These are phyloP conservation scores for Ariopsis seemanni DNA, from an alignment of 2,113 vertebrate genomes.

Conservation along the genomic window DNA sequence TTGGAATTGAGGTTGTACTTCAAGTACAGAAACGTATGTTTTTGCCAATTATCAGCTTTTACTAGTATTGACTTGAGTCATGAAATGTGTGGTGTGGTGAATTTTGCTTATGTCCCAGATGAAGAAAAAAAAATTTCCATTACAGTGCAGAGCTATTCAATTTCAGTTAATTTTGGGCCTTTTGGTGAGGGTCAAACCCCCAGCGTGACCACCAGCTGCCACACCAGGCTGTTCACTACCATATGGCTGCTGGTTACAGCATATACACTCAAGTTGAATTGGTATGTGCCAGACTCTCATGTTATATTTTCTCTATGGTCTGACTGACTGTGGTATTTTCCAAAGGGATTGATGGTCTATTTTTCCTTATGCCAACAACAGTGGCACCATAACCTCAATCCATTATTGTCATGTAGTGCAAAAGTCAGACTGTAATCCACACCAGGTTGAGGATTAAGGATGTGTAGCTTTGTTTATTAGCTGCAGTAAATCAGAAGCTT, in stretches of 20 bases:
- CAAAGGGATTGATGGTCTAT: not conserved
- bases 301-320: not conserved
- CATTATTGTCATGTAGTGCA: constrained; percentile 41
- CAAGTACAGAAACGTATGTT: not conserved
- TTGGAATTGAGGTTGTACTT: too few species aligned
- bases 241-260: constrained; percentile 24
- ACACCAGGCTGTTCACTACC: constrained; percentile 24
- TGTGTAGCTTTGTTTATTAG: constrained; percentile 43
- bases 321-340: not conserved
- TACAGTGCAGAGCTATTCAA: constrained; percentile 26
- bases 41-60: not conserved
- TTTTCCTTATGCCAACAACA: constrained; percentile 1
- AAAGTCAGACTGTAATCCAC: constrained; percentile 41
- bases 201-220: constrained; percentile 39
- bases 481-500: constrained; percentile 35
- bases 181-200: constrained; percentile 35
- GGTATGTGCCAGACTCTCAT: constrained; percentile 14
- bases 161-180: constrained; percentile 23
- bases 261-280: constrained; percentile 25
- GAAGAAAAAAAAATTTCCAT: not conserved
- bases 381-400: constrained; percentile 28
- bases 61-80: not conserved
- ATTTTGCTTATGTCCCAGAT: not conserved
- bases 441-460: constrained; percentile 39
- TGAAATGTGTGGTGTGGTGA: not conserved